These are phyloP conservation scores for Pseudomyrmex flavicornis DNA, from an alignment of 1,140 invertebrate genomes.

Conservation along the genomic window DNA sequence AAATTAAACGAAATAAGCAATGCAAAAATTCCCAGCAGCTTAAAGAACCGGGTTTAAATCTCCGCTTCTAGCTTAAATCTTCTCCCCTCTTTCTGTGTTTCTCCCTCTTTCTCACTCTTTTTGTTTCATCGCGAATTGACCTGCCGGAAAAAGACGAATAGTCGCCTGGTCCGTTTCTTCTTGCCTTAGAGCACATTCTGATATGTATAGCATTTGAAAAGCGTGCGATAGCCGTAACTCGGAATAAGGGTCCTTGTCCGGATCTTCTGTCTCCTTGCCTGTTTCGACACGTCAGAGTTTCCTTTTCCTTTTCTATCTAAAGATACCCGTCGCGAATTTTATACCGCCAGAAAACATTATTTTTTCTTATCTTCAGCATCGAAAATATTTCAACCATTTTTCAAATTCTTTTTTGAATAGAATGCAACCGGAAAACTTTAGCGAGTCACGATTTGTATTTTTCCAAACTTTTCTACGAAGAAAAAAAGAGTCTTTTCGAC, in stretches of 20 bases:
- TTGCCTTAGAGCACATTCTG: background rate
- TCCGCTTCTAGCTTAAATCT: conserved; percentile 56
- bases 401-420: too few species aligned
- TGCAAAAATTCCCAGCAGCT: conserved; percentile 63
- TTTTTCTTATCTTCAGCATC: too few species aligned
- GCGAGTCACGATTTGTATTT: too few species aligned
- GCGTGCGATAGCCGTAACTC: conserved; percentile 42
- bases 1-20: conserved; percentile 71
- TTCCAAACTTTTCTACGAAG: too few species aligned
- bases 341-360: too few species aligned
- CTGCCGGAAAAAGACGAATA: conserved; percentile 31
- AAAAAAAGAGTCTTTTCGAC: too few species aligned
- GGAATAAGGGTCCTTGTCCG: conserved; percentile 28
- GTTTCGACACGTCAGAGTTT: background rate
- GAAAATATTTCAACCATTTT: too few species aligned
- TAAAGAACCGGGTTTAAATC: conserved; percentile 72
- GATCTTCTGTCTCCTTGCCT: conserved; percentile 43
- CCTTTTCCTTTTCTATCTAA: too few species aligned
- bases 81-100: background rate
- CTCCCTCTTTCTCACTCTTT: conserved; percentile 23
- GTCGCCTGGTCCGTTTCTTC: conserved; percentile 19
- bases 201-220: conserved; percentile 50
- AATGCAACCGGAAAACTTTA: too few species aligned
- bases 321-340: too few species aligned
- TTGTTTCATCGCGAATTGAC: conserved; percentile 51